Evolutionary conservation across 1,140 invertebrate species (phyloP).

Genomic region (Cotesia typhae): DNA sequence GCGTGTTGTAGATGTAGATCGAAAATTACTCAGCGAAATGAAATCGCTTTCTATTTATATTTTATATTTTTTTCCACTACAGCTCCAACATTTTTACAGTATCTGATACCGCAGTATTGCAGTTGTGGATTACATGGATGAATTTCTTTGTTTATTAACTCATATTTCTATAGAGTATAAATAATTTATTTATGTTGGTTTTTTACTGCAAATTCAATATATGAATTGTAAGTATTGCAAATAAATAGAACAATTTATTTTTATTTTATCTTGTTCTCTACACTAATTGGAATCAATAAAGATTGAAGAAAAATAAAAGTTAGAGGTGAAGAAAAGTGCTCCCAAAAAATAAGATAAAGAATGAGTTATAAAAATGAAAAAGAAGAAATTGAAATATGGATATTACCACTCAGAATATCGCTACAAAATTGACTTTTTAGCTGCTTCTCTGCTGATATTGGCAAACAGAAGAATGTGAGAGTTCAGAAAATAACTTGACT

Average conservation of each 20-base stretch:
- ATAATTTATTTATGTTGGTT: too few relatives aligned
- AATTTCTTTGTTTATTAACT: too few relatives aligned
- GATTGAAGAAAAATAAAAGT: neutral
- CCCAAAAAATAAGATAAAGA: neutral
- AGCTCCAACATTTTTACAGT: neutral
- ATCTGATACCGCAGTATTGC: neutral
- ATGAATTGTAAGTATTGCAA: too few relatives aligned
- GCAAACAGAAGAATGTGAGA: constrained; percentile 4
- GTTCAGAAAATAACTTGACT: neutral
- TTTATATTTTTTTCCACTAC: neutral
- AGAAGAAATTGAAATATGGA: neutral
- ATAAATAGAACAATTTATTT: too few relatives aligned
- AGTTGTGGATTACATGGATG: too few relatives aligned
- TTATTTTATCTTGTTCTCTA: too few relatives aligned
- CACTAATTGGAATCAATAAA: too few relatives aligned
- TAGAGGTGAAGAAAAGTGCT: neutral
- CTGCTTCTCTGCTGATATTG: neutral
- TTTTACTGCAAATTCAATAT: too few relatives aligned
- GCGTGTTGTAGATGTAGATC: neutral
- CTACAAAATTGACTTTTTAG: constrained; percentile 22
- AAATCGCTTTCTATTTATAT: constrained; percentile 13
- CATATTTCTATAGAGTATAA: too few relatives aligned
- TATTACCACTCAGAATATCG: neutral
- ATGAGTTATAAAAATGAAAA: neutral
- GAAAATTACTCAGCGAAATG: constrained; percentile 36